These are phyloP conservation scores for Fopius arisanus DNA, from an alignment of 1,140 invertebrate genomes.

Conservation along the genomic window DNA sequence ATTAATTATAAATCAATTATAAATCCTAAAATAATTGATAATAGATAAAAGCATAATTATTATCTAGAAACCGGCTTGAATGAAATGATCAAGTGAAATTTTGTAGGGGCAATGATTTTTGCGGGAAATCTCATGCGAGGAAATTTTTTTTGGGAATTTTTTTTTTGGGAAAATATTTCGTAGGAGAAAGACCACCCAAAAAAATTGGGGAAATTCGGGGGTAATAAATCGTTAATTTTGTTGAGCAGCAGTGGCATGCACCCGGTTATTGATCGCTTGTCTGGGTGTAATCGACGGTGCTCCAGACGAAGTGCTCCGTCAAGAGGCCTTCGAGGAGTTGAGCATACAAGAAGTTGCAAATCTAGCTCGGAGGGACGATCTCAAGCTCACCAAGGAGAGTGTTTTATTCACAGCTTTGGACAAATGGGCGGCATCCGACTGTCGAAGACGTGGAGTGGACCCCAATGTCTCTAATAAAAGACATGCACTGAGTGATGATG, in stretches of 20 bases:
- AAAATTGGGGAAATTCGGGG: no score
- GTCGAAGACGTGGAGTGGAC: constrained; percentile 70
- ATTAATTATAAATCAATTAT: no score
- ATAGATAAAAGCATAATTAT: no score
- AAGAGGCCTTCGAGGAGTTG: constrained; percentile 74
- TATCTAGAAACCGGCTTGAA: no score
- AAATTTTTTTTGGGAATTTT: no score
- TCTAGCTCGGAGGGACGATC: constrained; percentile 70
- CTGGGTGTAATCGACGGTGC: constrained; percentile 70
- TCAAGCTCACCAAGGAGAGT: constrained; percentile 67
- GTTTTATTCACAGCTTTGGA: constrained; percentile 69
- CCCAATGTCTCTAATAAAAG: constrained; percentile 70
- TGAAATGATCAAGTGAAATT: no score
- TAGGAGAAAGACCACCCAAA: no score
- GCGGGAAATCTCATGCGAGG: no score
- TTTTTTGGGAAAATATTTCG: no score
- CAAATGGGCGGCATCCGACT: constrained; percentile 74
- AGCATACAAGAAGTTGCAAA: constrained; percentile 68
- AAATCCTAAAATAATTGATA: no score
- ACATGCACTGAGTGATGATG: constrained; percentile 68
- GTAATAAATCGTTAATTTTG: constrained; percentile 10
- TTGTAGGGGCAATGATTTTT: no score
- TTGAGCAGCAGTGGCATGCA: constrained; percentile 64
- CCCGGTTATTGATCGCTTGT: constrained; percentile 69
- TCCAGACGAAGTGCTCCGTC: constrained; percentile 68